Percentiles rank a stretch among this genome's conserved stretches.
Conservation (phyloP, 2,888 invertebrate species). For the Aleiodes alternator region DNA sequence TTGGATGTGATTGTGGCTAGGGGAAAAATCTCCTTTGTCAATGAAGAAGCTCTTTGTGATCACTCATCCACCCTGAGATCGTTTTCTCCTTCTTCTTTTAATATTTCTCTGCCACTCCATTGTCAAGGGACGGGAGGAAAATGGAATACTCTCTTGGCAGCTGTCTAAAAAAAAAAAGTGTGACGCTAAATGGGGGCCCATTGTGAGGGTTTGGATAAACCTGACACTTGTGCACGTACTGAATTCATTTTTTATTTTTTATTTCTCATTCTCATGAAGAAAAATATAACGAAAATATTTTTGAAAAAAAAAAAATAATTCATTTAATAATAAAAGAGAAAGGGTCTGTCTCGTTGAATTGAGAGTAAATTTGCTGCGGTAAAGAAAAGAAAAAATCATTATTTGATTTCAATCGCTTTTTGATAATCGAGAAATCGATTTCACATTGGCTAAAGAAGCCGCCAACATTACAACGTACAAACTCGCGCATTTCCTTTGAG, state of each 20-base stretch:
- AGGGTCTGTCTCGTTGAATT: background rate
- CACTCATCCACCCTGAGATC: no score
- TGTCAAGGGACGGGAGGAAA: constrained; percentile 10
- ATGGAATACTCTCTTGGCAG: background rate
- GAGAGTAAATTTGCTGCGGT: background rate
- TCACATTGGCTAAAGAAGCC: constrained; percentile 8
- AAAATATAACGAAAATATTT: no score
- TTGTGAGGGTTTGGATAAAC: constrained; percentile 40
- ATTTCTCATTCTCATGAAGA: no score
- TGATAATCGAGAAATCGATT: constrained; percentile 32
- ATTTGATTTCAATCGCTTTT: background rate
- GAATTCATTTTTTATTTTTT: no score
- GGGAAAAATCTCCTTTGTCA: no score
- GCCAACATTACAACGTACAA: no score
- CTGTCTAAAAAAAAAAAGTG: constrained; percentile 40
- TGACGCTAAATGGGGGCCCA: constrained; percentile 52
- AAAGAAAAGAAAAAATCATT: no score
- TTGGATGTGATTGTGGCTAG: no score
- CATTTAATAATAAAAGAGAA: background rate
- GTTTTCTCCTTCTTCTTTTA: no score
- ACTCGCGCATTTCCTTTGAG: no score
- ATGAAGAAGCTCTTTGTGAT: no score
- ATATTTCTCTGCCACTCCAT: constrained; percentile 16
- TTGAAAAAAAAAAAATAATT: no score
- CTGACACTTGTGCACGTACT: constrained; percentile 46